Conservation (phyloP, 2,113 vertebrate genomes). For the Pachyramphus minor region DNA sequence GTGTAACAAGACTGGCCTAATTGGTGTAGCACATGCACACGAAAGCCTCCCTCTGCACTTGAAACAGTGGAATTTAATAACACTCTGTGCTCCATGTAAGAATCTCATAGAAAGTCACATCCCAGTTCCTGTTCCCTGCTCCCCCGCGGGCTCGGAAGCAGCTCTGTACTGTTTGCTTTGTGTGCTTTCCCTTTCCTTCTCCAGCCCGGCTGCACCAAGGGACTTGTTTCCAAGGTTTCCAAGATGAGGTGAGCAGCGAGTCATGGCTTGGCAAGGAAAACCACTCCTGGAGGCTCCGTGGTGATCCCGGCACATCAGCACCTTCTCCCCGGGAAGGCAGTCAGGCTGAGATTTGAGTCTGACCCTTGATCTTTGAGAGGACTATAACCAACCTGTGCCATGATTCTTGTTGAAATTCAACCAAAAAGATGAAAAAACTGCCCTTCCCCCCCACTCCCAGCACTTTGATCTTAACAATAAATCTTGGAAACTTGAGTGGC, state of each 20-base stretch:
- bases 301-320: neutral
- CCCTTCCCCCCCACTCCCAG: too few relatives aligned
- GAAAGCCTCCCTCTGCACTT: neutral
- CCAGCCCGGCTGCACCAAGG: neutral
- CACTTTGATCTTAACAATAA: neutral
- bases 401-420: neutral
- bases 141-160: rapidly evolving
- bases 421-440: neutral
- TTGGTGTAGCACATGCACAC: rapidly evolving
- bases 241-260: neutral
- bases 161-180: neutral
- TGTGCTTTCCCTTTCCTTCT: neutral
- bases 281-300: neutral
- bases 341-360: neutral
- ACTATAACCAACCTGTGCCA: rapidly evolving
- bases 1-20: neutral
- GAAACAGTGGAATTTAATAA: neutral
- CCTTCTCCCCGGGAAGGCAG: neutral
- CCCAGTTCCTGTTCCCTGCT: rapidly evolving
- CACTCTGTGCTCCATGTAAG: rapidly evolving
- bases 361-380: neutral
- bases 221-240: neutral
- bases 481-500: neutral
- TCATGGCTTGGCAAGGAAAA: neutral
- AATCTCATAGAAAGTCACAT: rapidly evolving